A percentile compares a stretch with the other conserved stretches of the same genome.
Conservation (phyloP, 2,113 vertebrate genomes). For the Petroica traversi region DNA sequence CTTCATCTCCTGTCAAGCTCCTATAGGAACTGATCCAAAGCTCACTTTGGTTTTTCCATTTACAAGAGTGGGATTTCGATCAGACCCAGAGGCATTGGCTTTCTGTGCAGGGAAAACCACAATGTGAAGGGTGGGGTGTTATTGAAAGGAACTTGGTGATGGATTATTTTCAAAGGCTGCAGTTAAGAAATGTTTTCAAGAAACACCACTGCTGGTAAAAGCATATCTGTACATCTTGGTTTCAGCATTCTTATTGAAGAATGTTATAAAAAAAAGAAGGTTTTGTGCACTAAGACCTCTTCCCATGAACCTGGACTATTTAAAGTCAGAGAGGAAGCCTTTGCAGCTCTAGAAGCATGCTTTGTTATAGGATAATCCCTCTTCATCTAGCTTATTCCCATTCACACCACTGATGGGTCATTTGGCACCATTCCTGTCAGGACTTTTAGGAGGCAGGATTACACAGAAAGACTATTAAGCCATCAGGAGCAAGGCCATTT, state of each 20-base stretch:
- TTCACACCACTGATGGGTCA: neutral
- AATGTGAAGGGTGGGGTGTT: constrained; percentile 11
- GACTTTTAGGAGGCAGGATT: neutral
- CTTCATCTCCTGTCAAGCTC: neutral
- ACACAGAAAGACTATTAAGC: neutral
- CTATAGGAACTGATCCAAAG: constrained; percentile 1
- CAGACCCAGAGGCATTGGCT: neutral
- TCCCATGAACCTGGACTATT: neutral
- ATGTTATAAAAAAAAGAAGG: neutral
- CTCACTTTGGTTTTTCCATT: constrained; percentile 40
- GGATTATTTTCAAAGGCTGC: constrained; percentile 8
- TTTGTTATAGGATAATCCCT: neutral
- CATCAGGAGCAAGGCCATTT: neutral
- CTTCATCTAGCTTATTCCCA: neutral
- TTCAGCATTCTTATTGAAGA: neutral
- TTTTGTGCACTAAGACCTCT: neutral
- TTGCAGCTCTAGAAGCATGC: neutral
- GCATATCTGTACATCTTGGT: neutral
- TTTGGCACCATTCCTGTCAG: neutral
- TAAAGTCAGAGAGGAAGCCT: neutral
- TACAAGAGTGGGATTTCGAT: neutral
- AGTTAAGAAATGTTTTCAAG: neutral
- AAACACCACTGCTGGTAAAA: neutral
- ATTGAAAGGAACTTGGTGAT: neutral
- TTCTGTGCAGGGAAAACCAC: constrained; percentile 13